Percentiles rank a stretch among this genome's conserved stretches.
Evolutionary conservation across 2,888 invertebrate genomes (phyloP).

Genomic region (Drosophila yooni): DNA sequence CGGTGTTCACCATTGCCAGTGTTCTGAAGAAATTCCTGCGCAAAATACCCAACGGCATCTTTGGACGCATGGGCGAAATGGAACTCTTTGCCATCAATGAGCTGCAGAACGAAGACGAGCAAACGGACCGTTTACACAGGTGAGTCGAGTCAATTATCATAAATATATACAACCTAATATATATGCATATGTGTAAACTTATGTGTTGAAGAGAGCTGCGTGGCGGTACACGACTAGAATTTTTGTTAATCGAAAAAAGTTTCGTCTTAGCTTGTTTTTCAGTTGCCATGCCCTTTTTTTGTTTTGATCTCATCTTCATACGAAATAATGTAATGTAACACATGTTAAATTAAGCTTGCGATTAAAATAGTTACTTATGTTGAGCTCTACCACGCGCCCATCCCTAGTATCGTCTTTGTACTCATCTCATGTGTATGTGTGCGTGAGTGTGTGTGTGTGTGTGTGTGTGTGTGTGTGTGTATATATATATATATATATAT

Average conservation of each 20-base stretch:
- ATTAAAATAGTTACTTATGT: slow-evolving; percentile 11
- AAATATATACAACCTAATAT: background rate
- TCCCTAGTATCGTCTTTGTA: slow-evolving; percentile 45
- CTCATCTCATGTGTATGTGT: slow-evolving; percentile 45
- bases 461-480: too few relatives aligned
- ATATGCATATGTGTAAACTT: background rate
- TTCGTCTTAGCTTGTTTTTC: background rate
- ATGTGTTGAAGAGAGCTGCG: slow-evolving; percentile 7
- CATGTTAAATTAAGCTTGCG: background rate
- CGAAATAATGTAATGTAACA: background rate
- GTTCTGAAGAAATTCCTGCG: slow-evolving; percentile 98
- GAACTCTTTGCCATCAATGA: slow-evolving; percentile 95
- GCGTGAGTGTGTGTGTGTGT: background rate
- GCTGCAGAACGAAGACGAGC: slow-evolving; percentile 91
- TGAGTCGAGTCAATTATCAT: slow-evolving; percentile 83
- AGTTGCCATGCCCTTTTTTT: background rate
- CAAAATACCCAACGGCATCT: slow-evolving; percentile 98
- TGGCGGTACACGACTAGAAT: slow-evolving; percentile 7
- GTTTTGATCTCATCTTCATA: background rate
- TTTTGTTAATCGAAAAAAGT: background rate
- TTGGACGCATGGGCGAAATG: slow-evolving; percentile 96
- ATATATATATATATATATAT: too few relatives aligned
- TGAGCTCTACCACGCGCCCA: slow-evolving; percentile 31
- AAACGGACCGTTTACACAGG: slow-evolving; percentile 97
- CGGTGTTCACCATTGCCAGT: slow-evolving; percentile 98